phyloP scores from a whole-genome alignment of 2,113 vertebrate genomes.

The Oncorhynchus nerka region DNA sequence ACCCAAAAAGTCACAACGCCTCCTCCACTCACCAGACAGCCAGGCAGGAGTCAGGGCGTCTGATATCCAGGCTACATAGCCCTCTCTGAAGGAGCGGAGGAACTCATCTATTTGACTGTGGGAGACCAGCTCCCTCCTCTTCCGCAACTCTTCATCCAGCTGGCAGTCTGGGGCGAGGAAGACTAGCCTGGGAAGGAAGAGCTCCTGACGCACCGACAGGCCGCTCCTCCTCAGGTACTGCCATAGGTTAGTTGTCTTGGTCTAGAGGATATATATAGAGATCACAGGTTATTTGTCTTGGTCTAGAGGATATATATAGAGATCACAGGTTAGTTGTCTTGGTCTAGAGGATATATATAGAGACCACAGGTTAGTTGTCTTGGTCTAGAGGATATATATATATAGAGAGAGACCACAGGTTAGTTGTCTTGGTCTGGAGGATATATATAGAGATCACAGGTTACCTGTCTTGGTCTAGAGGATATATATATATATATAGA shows the following conservation, averaged over 20 bases:
- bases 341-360: background rate
- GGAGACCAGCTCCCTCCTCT: conserved; percentile 68
- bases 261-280: conserved; percentile 37
- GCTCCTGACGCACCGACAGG: conserved; percentile 53
- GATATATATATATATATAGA: too few relatives aligned
- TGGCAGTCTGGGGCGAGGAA: conserved; percentile 69
- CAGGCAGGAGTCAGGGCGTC: conserved; percentile 71
- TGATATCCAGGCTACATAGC: conserved; percentile 67
- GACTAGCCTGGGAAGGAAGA: conserved; percentile 68
- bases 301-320: conserved; percentile 38
- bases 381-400: too few relatives aligned
- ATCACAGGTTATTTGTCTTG: background rate
- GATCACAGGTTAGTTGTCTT: too few relatives aligned
- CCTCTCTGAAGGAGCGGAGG: conserved; percentile 65
- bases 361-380: background rate
- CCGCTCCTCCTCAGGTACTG: conserved; percentile 65
- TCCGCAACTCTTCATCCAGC: conserved; percentile 64
- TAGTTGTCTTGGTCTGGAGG: too few relatives aligned
- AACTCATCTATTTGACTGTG: conserved; percentile 61
- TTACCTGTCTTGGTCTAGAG: too few relatives aligned
- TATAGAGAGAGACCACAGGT: too few relatives aligned
- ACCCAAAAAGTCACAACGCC: background rate
- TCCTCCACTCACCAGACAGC: conserved; percentile 68
- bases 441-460: too few relatives aligned
- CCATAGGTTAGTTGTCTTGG: conserved; percentile 44